Evolutionary conservation across 92 coral and sea anemone species (phyloP), one percentile per base, ranked within the genome.

Genomic region (Plumapathes pennacea): DNA sequence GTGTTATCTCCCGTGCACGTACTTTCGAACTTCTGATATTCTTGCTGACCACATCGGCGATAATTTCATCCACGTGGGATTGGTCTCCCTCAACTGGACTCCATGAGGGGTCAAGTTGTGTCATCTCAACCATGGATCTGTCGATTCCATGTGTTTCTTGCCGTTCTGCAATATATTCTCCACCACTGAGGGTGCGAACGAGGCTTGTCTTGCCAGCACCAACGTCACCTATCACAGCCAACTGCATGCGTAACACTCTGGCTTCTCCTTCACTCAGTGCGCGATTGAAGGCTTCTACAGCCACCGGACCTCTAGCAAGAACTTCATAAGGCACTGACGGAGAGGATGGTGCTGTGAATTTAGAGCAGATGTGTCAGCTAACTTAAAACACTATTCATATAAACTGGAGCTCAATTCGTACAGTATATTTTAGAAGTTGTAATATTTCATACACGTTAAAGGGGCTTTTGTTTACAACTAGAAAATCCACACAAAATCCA

Each of bases 151-250:
- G 90, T 2, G 90, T 84, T 41, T 72, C 67, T 23, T 19, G 14
- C 11, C 86, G 78, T 11, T 51, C 64, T 21, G 71, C 50, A 7
- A 2, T 38, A 25, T 78, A 84, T 1, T 70, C 73, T 51, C 66
- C 40, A 18, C 82, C 82, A 46, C 86, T 65, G 11, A 84, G 74
- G 45, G 69, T 71, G 31, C 90, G 69, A 2, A 70, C 85, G 5
- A 84, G 73, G 60, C 90, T 78, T 33, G 90, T 78, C 62, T 84
- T 84, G 3, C 90, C 90, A 2, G 71, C 90, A 0, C 77, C 82
- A 25, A 78, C 54, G n/a, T 84, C 72, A 0, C 90, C 90, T 17
- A 84, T 36, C 6, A 84, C 86, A 36, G 79, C 54, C 8, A 84
- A 51, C 45, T 78, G 74, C 65, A 84, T 52, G 10, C 80, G 81